Evolutionary conservation across 2,113 vertebrate genomes (phyloP).

Genomic region (Platycercus adscitus): DNA sequence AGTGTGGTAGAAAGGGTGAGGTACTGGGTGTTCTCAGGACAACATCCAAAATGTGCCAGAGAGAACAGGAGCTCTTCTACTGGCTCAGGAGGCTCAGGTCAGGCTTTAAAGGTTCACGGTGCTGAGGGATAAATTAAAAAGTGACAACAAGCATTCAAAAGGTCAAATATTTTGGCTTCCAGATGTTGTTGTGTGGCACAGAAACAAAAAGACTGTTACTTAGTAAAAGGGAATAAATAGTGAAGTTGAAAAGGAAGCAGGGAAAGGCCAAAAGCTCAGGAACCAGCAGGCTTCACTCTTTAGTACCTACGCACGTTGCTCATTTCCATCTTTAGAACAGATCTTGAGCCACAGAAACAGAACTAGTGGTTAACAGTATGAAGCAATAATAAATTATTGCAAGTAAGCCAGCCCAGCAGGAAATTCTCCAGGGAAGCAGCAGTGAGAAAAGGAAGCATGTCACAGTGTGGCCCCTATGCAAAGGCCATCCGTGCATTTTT

Average conservation of each 20-base stretch:
- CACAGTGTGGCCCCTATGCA: background rate
- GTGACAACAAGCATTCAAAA: conserved; percentile 29
- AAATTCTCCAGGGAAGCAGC: conserved; percentile 34
- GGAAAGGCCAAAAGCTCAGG: background rate
- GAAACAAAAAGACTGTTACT: background rate
- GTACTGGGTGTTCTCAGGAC: background rate
- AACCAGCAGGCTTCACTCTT: background rate
- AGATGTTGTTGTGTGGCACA: conserved; percentile 6
- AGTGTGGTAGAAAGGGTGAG: background rate
- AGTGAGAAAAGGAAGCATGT: conserved; percentile 4
- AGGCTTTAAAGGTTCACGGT: background rate
- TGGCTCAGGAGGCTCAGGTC: background rate
- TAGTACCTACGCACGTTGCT: background rate
- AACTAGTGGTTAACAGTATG: background rate
- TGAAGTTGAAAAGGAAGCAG: background rate
- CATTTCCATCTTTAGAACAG: conserved; percentile 20
- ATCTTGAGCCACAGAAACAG: background rate
- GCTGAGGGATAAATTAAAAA: conserved; percentile 18
- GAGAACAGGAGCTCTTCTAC: background rate
- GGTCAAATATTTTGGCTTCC: conserved; percentile 52
- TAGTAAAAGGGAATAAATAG: background rate
- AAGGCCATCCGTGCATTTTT: background rate
- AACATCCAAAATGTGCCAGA: background rate
- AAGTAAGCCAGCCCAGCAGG: background rate
- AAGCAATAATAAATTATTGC: conserved; percentile 25